phyloP scores from a whole-genome alignment of 2,113 vertebrate species.

The Morphnarchus princeps region DNA sequence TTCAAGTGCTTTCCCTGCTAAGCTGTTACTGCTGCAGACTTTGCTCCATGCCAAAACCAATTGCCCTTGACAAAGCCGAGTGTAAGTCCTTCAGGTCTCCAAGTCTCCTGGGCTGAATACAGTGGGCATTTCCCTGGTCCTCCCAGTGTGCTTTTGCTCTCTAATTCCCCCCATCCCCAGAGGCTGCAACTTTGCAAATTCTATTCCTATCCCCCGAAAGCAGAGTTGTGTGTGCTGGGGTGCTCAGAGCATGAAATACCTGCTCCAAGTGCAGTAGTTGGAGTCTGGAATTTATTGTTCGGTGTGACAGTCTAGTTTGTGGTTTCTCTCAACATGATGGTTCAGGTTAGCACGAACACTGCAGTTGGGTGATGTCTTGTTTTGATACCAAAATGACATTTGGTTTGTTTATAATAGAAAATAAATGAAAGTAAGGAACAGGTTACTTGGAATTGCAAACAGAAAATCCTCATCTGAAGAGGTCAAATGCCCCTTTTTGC shows the following conservation, averaged over 20 bases:
- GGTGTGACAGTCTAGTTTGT: not conserved
- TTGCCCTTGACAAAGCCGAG: not conserved
- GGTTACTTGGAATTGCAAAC: not conserved
- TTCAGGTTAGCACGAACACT: not conserved
- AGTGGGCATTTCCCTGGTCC: not conserved
- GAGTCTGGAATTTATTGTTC: not conserved
- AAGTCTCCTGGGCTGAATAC: not conserved
- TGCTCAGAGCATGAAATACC: not conserved
- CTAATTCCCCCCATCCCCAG: not conserved
- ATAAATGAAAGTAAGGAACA: not conserved
- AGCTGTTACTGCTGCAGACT: not conserved
- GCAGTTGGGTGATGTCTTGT: not conserved
- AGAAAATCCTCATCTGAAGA: not conserved
- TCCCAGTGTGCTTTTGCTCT: not conserved
- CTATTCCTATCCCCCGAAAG: not conserved
- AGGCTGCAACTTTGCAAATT: not conserved
- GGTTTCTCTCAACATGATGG: not conserved
- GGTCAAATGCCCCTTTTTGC: not conserved
- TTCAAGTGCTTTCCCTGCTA: accelerated
- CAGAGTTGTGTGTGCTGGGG: not conserved
- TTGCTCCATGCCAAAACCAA: not conserved
- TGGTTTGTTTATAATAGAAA: not conserved
- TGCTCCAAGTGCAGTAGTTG: not conserved
- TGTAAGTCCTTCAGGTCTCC: not conserved
- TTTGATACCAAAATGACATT: not conserved